phyloP scores from a whole-genome alignment of 2,888 invertebrate species.

The Branchinecta sandiegonensis region DNA sequence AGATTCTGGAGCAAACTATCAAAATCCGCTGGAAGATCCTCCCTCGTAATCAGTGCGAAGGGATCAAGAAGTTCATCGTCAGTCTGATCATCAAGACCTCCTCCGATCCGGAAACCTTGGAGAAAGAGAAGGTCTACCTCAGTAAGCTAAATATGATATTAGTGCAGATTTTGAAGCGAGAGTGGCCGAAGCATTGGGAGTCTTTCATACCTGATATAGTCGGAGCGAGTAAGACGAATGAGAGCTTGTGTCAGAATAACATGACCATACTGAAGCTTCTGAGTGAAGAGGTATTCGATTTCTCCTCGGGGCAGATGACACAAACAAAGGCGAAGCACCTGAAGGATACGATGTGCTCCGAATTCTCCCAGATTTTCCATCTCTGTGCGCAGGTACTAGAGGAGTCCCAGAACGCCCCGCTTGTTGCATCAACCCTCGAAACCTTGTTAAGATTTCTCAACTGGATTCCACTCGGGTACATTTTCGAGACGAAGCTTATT shows the following conservation, averaged over 20 bases:
- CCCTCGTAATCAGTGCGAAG: constrained; percentile 95
- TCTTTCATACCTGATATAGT: constrained; percentile 98
- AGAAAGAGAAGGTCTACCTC: constrained; percentile 85
- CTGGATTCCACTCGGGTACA: constrained; percentile 99
- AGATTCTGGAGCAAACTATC: constrained; percentile 97
- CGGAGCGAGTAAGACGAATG: constrained; percentile 96
- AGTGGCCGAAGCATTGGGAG: constrained; percentile 99
- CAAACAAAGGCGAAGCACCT: constrained; percentile 98
- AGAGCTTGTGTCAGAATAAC: constrained; percentile 97
- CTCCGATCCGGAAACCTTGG: constrained; percentile 72
- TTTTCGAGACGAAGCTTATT: constrained; percentile 96
- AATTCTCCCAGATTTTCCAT: constrained; percentile 96
- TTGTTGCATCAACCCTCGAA: constrained; percentile 89
- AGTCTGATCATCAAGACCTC: constrained; percentile 96
- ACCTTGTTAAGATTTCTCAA: constrained; percentile 91
- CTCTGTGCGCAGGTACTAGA: constrained; percentile 92
- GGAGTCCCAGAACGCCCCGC: constrained; percentile 88
- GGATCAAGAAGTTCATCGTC: constrained; percentile 98
- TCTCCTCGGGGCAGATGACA: constrained; percentile 92
- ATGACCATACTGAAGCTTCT: constrained; percentile 95
- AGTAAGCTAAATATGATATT: constrained; percentile 98
- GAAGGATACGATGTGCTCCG: constrained; percentile 98
- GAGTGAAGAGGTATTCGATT: constrained; percentile 98
- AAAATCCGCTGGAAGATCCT: constrained; percentile 98
- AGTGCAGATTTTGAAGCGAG: constrained; percentile 93